Evolutionary conservation across 2,113 vertebrate genomes (phyloP).

Genomic region (Calidris pygmaea): DNA sequence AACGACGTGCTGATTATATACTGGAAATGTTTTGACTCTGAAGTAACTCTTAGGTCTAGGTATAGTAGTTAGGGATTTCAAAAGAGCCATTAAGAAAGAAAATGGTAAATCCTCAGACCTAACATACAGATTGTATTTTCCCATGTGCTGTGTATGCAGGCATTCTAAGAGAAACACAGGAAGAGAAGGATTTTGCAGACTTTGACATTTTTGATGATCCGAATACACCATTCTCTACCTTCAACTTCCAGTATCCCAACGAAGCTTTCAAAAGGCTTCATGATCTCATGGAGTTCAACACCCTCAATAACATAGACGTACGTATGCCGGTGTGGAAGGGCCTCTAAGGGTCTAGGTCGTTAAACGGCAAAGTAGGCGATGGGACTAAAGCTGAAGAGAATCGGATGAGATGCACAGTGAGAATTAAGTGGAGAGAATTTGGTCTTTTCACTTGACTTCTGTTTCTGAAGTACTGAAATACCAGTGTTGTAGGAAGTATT

Average conservation of each 20-base stretch:
- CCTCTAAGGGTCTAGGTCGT: neutral
- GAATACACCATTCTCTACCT: conserved; percentile 91
- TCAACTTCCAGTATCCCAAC: conserved; percentile 96
- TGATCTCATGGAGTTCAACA: conserved; percentile 98
- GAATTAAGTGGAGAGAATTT: neutral
- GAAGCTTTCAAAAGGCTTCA: conserved; percentile 90
- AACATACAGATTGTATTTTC: neutral
- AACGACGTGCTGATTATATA: neutral
- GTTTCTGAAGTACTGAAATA: neutral
- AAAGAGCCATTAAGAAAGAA: neutral
- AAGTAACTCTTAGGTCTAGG: neutral
- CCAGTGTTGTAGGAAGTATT: neutral
- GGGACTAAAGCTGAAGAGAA: neutral
- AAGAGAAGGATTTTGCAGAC: conserved; percentile 91
- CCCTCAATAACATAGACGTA: conserved; percentile 94
- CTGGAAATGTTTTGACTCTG: neutral
- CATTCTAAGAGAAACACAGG: conserved; percentile 85
- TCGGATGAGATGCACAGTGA: neutral
- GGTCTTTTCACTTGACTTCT: neutral
- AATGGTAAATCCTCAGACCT: neutral
- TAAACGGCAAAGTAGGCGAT: neutral
- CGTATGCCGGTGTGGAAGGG: conserved; percentile 21
- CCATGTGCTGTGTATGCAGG: conserved; percentile 72
- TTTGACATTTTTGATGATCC: conserved; percentile 98
- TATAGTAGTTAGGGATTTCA: neutral